Evolutionary conservation across 2,113 vertebrate genomes (phyloP), one percentile per base, ranked within the genome.

Genomic region (Suricata suricatta): DNA sequence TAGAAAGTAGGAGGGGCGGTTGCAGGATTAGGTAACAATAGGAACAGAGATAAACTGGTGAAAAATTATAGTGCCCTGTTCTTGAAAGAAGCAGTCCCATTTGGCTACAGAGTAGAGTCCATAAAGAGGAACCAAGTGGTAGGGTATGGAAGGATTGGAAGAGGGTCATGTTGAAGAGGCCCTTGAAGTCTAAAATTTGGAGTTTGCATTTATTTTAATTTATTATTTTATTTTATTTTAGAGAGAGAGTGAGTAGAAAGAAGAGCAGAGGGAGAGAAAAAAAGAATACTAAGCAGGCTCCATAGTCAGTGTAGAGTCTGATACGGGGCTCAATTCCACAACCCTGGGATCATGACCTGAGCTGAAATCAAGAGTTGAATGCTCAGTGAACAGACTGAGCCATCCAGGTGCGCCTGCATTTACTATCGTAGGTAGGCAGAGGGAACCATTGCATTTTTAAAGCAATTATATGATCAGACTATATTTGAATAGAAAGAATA

Each of bases 111-210:
- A 31, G 10, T 76, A 68, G 66, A 74, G n/a, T 81, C n/a, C 47
- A 31, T 52, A 88, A 94, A 80, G 54, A 91, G 63, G 47, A 94
- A 84, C 25, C 64, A 84, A 68, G 38, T 63, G 63, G n/a, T 64
- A 44, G 15, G 35, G 50, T 17, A 23, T 94, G 79, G 77, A 80
- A 84, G 31, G 38, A n/a, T 88, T 88, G 31, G 54, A 92, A 95
- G 71, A 74, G 16, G 68, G 38, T 93, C 33, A 52, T 82, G 57
- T 90, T 93, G 66, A 88, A 86, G 44, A 92, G 31, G 50, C 14
- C 17, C 19, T 88, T 92, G 69, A 88, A 93, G 90, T 93, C 66
- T 82, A 81, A 93, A 90, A 60, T 66, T 90, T 90, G 57, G 38
- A 87, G 33, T 93, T 86, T 90, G 66, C 82, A 68, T 60, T 60